Conservation (phyloP, 2,797 vertebrate genomes). For the Cercopithecus hamlyni region DNA sequence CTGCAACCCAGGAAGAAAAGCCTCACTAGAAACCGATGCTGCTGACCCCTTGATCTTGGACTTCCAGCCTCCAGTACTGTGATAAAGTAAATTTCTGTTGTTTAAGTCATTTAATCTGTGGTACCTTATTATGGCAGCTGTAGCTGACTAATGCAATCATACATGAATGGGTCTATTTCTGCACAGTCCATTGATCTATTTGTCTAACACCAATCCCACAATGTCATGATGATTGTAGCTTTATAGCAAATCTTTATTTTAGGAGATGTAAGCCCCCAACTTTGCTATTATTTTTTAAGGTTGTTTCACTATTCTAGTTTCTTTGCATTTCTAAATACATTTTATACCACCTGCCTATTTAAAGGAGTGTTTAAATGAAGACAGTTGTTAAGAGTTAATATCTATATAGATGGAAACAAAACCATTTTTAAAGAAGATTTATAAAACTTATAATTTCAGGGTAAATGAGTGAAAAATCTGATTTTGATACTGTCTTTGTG, state of each 20-base stretch:
- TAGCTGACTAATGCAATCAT: not conserved
- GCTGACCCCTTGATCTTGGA: not conserved
- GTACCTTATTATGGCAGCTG: not conserved
- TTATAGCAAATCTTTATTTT: not conserved
- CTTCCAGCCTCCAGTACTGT: not conserved
- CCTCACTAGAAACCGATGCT: not conserved
- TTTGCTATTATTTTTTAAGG: not conserved
- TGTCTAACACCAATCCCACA: not conserved
- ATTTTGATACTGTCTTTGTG: not conserved
- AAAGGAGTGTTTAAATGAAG: not conserved
- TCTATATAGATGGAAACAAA: not conserved
- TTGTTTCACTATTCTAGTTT: not conserved
- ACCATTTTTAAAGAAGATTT: not conserved
- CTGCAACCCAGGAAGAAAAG: not conserved
- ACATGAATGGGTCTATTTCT: not conserved
- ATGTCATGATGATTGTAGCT: not conserved
- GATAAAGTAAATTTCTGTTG: not conserved
- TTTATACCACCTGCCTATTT: not conserved
- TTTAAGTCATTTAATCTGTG: not conserved
- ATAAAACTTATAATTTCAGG: not conserved
- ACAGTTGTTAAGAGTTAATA: not conserved
- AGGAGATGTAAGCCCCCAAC: not conserved
- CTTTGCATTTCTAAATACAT: not conserved
- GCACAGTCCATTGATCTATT: not conserved
- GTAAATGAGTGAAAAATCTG: not conserved